Evolutionary conservation across 2,797 vertebrate species (phyloP), one percentile per base, ranked within the genome.

Genomic region (Parambassis ranga): DNA sequence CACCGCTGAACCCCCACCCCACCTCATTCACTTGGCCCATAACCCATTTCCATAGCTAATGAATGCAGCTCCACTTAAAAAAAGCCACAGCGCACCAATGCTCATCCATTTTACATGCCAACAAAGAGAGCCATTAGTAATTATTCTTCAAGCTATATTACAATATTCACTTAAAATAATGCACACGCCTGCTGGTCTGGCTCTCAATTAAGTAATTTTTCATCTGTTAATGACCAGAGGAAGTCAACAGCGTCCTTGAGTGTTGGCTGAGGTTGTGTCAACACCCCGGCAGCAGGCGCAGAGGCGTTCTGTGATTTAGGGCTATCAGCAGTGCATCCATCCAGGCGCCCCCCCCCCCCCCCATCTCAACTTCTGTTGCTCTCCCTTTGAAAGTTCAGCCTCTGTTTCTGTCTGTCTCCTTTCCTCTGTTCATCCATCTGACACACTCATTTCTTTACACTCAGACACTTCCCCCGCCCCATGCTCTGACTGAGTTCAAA

Each of bases 41-140:
- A 93, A 93, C 85, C 82, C 90, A 90, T 94, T 95, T 95, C 90
- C 92, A 93, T 94, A 92, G 89, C 92, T 95, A 95, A 95, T 96
- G 93, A 94, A 71, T 77, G 86, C 77, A 91, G 89, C 82, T 83
- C 90, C 88, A 82, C 85, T 88, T 92, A 59, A 89, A 91, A 77
- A 92, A 93, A 93, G 86, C 90, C 90, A 76, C 82, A 87, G 84
- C 87, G 79, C 77, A 81, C 89, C 87, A 82, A 37, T 86, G 88
- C 92, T 93, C 91, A 95, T 96, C 92, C 90, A 94, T 95, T 95
- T 93, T 79, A 84, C 75, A 91, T 94, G 93, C 93, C 94, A 92
- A 85, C 81, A 80, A 89, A 84, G 90, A 75, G 90, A 90, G 85
- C 72, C 86, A 91, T 93, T 93, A 92, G 91, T 92, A 94, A 95